Percentiles rank a stretch among this genome's conserved stretches.
phyloP scores from a whole-genome alignment of 2,888 invertebrate species.

The Arctia plantaginis region DNA sequence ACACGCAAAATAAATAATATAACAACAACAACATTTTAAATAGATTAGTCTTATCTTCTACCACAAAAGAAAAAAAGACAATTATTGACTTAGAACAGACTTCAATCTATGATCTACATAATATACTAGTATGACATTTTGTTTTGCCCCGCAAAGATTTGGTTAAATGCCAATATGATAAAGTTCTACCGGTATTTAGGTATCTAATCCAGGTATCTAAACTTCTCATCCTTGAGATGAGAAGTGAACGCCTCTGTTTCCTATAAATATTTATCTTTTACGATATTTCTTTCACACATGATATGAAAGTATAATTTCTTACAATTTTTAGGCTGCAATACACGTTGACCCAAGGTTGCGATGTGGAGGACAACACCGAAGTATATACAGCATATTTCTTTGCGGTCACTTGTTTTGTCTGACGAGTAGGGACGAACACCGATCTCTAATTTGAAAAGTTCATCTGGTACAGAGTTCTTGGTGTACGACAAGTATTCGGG shows the following conservation, averaged over 20 bases:
- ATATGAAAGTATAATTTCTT: background rate
- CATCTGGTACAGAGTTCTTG: background rate
- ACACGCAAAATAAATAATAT: background rate
- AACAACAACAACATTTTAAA: too few relatives aligned
- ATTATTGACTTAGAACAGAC: background rate
- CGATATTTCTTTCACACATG: too few relatives aligned
- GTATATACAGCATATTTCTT: background rate
- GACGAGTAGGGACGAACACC: background rate
- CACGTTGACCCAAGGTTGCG: background rate
- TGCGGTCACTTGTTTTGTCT: background rate
- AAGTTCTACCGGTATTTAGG: too few relatives aligned
- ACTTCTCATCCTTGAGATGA: too few relatives aligned
- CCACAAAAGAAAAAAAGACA: too few relatives aligned
- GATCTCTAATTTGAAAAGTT: background rate
- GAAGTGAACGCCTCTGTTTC: background rate
- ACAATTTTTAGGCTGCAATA: background rate
- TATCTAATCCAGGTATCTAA: too few relatives aligned
- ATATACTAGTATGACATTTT: background rate
- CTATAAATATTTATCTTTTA: slow-evolving; percentile 3
- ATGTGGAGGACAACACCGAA: background rate
- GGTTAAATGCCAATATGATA: background rate
- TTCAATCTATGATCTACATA: background rate
- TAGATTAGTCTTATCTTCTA: too few relatives aligned
- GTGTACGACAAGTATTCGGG: background rate
- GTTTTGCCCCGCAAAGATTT: background rate